These are phyloP conservation scores for Onychomys arenicola DNA, from an alignment of 2,797 vertebrate genomes.

Conservation along the genomic window DNA sequence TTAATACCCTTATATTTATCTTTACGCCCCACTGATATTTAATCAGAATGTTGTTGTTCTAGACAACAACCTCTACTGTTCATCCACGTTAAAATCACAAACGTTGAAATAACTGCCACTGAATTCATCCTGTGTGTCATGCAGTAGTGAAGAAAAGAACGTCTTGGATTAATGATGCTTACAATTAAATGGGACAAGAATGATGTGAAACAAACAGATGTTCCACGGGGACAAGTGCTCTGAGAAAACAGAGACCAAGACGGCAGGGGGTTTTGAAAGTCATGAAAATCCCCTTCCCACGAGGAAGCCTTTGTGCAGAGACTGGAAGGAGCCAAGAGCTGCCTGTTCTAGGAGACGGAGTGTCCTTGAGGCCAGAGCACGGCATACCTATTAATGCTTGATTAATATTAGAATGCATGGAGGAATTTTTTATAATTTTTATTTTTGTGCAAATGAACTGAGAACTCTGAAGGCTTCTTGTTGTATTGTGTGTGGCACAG, in stretches of 20 bases:
- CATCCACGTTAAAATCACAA: neutral
- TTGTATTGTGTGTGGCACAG: constrained; percentile 8
- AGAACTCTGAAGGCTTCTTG: constrained; percentile 1
- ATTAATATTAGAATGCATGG: neutral
- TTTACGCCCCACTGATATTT: neutral
- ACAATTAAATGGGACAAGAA: neutral
- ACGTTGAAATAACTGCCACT: neutral
- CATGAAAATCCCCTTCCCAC: neutral
- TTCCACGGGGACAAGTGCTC: neutral
- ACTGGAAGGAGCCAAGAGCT: neutral
- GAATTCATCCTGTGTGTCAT: neutral
- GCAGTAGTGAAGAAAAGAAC: neutral
- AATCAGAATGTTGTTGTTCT: neutral
- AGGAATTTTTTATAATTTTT: constrained; percentile 5
- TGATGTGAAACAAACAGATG: neutral
- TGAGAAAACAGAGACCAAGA: constrained; percentile 15
- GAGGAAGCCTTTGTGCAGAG: neutral
- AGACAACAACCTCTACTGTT: neutral
- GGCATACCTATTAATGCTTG: neutral
- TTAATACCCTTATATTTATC: constrained; percentile 33
- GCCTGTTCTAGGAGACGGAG: neutral
- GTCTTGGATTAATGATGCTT: neutral
- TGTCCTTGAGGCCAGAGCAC: neutral
- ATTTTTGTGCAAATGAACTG: neutral
- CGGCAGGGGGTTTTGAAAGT: neutral